Base-by-base conservation (phyloP, 2,113 vertebrate species). In the Penelope pileata region DNA sequence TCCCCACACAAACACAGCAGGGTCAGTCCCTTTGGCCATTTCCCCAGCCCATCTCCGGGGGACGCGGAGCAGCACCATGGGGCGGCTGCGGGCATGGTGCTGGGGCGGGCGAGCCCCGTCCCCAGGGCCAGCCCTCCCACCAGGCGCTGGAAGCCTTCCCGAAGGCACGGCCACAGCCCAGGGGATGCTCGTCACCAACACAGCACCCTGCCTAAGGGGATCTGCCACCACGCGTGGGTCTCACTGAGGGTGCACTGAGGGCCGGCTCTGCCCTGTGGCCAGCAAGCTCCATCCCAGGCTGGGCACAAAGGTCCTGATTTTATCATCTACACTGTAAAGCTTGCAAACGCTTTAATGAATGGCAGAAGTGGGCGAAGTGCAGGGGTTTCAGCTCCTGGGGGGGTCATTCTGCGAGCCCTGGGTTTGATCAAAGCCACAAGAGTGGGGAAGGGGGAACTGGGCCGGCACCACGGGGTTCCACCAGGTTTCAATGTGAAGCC, bases 351-450 rank as follows among this genome's bases (percentile, higher is more conserved):
- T 75, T 81, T 95, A 94, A 95, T 93, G 90, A 96, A 86, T 0
- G 45, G 72, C 91, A 96, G 87, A 94, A 81, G 74, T 36, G 63
- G 89, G 90, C 79, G 94, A 84, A 88, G 70, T 78, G 77, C 80
- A 43, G 64, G 36, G 73, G 68, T 90, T 91, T 89, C 92, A 77
- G 76, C 77, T 94, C 91, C 91, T 30, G 74, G 85, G 62, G 80
- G 64, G 73, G 84, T 62, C 18, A 24, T 91, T 86, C 74, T 95
- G 64, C 1, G 1, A 87, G 90, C 62, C 87, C 70, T 67, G 81
- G 26, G 82, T 77, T 94, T 93, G 91, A 96, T 93, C 85, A 96
- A 95, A 97, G 94, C 88, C 92, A 95, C 94, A 89, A 93, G 93
- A 93, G 84, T 38, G 43, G 83, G 91, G 75, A 92, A 83, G 43